Evolutionary conservation across 2,888 invertebrate genomes (phyloP).

Genomic region (Lysandra coridon): DNA sequence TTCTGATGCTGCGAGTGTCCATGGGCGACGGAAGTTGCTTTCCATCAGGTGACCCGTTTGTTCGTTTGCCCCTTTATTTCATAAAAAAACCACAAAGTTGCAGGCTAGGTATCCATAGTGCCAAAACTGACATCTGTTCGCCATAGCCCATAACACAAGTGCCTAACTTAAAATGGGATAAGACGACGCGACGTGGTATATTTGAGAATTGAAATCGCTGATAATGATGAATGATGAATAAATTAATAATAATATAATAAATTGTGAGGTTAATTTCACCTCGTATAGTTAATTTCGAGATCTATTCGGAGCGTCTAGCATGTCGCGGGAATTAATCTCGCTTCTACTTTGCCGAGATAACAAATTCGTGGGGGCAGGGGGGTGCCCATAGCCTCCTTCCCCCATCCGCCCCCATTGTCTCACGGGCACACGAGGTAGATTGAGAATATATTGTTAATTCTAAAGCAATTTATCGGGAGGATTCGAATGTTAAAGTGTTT

Average conservation of each 20-base stretch:
- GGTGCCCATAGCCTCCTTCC: slow-evolving; percentile 38
- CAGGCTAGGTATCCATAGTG: too few relatives aligned
- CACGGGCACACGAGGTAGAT: slow-evolving; percentile 34
- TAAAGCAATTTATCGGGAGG: slow-evolving; percentile 22
- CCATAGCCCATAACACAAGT: too few relatives aligned
- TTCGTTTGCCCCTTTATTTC: too few relatives aligned
- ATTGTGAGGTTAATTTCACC: slow-evolving; percentile 24
- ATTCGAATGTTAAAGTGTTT: slow-evolving; percentile 17
- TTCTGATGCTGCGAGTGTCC: too few relatives aligned
- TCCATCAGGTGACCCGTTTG: too few relatives aligned
- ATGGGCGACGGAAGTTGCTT: too few relatives aligned
- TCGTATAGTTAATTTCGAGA: slow-evolving; percentile 40
- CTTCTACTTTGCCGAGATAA: slow-evolving; percentile 57
- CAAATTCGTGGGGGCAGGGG: slow-evolving; percentile 54
- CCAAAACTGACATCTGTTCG: too few relatives aligned
- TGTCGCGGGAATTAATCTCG: slow-evolving; percentile 60
- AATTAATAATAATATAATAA: slow-evolving; percentile 25
- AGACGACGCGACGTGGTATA: neutral
- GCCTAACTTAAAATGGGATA: too few relatives aligned
- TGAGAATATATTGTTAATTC: slow-evolving; percentile 22
- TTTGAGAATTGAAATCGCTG: neutral
- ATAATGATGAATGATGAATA: slow-evolving; percentile 13
- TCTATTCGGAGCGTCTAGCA: slow-evolving; percentile 47
- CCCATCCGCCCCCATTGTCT: slow-evolving; percentile 41
- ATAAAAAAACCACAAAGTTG: too few relatives aligned